phyloP scores from a whole-genome alignment of 2,113 vertebrate species.

The Phalacrocorax carbo region DNA sequence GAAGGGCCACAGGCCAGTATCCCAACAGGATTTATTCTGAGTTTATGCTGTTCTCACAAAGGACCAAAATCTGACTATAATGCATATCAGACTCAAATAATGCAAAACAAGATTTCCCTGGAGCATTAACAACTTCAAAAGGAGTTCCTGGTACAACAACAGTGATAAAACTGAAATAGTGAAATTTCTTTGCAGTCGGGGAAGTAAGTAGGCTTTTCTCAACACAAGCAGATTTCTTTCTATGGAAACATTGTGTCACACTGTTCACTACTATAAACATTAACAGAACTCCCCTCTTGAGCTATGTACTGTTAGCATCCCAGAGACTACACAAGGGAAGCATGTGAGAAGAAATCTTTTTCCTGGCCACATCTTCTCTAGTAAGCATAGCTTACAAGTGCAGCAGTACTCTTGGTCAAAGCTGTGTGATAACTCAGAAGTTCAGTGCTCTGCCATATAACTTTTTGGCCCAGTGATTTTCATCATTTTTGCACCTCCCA shows the following conservation, averaged over 20 bases:
- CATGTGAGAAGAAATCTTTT: accelerated
- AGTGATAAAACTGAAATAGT: background rate
- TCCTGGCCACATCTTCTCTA: background rate
- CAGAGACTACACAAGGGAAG: background rate
- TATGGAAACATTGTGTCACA: background rate
- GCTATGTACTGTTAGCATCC: background rate
- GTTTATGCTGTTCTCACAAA: background rate
- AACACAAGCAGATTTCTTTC: background rate
- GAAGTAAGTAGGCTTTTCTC: background rate
- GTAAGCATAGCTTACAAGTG: background rate
- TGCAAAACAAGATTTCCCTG: background rate
- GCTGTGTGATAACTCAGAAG: background rate
- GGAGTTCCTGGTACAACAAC: background rate
- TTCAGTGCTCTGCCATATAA: background rate
- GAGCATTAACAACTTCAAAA: background rate
- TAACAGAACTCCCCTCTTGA: background rate
- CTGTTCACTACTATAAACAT: accelerated
- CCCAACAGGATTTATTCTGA: background rate
- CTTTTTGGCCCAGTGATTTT: background rate
- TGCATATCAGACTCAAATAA: background rate
- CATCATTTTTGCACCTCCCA: background rate
- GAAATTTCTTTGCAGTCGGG: background rate
- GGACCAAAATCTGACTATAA: background rate
- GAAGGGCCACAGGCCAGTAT: background rate
- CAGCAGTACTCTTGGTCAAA: background rate